Evolutionary conservation across 2,797 vertebrate species (phyloP).

Genomic region (Hyperoplus immaculatus): DNA sequence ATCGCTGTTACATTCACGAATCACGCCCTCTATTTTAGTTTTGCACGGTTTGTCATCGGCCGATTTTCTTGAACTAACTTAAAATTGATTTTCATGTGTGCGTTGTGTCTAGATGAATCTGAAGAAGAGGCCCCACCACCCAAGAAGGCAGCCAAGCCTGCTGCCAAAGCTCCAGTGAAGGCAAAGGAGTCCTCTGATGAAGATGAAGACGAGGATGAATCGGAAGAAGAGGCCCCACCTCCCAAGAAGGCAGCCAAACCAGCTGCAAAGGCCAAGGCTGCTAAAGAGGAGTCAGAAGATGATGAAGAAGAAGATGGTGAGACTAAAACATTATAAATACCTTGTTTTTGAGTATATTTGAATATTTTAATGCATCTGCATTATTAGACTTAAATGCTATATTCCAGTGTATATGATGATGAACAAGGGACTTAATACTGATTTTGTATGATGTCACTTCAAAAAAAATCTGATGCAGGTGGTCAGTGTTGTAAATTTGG

Average conservation of each 20-base stretch:
- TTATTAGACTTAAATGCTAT: no score
- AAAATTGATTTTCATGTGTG: neutral
- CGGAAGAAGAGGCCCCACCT: conserved; percentile 74
- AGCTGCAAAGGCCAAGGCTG: conserved; percentile 60
- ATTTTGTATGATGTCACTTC: conserved; percentile 67
- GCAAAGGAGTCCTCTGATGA: conserved; percentile 58
- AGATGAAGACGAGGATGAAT: conserved; percentile 49
- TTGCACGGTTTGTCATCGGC: no score
- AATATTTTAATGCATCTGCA: no score
- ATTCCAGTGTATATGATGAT: conserved; percentile 71
- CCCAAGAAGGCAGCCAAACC: conserved; percentile 70
- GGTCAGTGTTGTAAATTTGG: neutral
- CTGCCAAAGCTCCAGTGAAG: conserved; percentile 50
- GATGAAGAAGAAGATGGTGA: conserved; percentile 77
- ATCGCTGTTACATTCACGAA: conserved; percentile 70
- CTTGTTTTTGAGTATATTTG: neutral
- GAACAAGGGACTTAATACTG: conserved; percentile 87
- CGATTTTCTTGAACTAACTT: accelerated
- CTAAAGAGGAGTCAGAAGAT: conserved; percentile 73
- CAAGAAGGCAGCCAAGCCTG: conserved; percentile 71
- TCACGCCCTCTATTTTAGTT: neutral
- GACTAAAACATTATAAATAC: neutral
- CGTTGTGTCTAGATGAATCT: conserved; percentile 68
- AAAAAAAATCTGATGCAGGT: conserved; percentile 60
- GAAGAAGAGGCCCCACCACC: conserved; percentile 81